These are phyloP conservation scores for Oreotrochilus melanogaster DNA, from an alignment of 2,113 vertebrate genomes.

Conservation along the genomic window DNA sequence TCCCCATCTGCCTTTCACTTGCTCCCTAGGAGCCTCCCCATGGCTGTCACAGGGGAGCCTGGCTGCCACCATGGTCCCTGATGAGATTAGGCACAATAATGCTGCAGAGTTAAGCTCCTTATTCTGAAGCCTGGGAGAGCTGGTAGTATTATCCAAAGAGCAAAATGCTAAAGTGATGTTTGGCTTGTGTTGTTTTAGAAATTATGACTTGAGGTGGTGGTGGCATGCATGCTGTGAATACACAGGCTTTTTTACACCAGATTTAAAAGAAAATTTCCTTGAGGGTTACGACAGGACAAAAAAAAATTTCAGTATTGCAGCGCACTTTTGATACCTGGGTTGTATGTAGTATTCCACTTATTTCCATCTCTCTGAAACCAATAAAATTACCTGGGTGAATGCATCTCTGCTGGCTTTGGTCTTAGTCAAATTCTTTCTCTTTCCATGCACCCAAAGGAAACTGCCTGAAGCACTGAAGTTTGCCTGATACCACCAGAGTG, in stretches of 20 bases:
- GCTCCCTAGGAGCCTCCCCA: background rate
- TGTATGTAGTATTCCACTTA: background rate
- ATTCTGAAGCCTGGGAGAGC: slow-evolving; percentile 11
- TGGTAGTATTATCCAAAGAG: slow-evolving; percentile 32
- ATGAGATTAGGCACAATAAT: slow-evolving; percentile 61
- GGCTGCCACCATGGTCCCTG: slow-evolving; percentile 24
- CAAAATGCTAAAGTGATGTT: slow-evolving; percentile 33
- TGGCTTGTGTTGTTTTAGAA: slow-evolving; percentile 1
- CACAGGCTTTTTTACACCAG: background rate
- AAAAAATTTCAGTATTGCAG: background rate
- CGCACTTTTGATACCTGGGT: background rate
- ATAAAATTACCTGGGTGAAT: background rate
- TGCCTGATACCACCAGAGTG: background rate
- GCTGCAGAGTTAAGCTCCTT: slow-evolving; percentile 62
- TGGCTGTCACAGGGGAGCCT: background rate
- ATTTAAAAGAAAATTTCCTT: background rate
- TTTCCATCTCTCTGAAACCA: background rate
- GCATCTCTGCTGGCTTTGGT: background rate
- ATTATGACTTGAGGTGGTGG: background rate
- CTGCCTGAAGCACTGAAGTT: background rate
- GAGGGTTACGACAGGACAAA: background rate
- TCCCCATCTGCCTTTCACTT: slow-evolving; percentile 35
- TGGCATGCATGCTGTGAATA: background rate
- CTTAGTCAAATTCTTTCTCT: background rate
- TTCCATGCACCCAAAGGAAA: background rate